These are phyloP conservation scores for Xanthorhoe spadicearia DNA, from an alignment of 2,888 invertebrate genomes.

Conservation along the genomic window DNA sequence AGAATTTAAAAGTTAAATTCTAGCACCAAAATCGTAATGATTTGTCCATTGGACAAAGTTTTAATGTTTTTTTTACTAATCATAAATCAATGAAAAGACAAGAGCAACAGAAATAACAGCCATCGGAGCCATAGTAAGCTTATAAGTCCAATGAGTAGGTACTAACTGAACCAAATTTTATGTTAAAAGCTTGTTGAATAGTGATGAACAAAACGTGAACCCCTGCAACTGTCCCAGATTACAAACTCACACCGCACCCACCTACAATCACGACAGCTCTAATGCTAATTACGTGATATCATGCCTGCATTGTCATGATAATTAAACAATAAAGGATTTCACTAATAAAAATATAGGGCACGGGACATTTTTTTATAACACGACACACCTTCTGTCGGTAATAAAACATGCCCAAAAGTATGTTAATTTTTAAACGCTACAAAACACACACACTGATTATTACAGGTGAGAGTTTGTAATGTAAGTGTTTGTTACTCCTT, in stretches of 20 bases:
- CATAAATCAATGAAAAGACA: no score
- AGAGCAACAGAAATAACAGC: background rate
- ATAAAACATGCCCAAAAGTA: background rate
- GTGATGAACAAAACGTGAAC: background rate
- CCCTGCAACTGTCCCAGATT: background rate
- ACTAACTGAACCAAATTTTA: background rate
- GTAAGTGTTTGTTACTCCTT: no score
- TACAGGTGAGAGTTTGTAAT: no score
- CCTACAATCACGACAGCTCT: slow-evolving; percentile 31
- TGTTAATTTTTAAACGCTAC: background rate
- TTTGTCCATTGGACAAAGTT: no score
- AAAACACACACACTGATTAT: no score
- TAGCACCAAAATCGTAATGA: no score
- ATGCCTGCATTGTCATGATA: slow-evolving; percentile 24
- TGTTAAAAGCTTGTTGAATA: background rate
- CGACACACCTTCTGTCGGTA: background rate
- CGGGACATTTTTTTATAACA: background rate
- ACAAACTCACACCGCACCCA: slow-evolving; percentile 8
- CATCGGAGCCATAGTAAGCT: no score
- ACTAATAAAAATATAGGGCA: slow-evolving; percentile 20
- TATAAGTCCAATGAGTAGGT: no score
- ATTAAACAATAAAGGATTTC: slow-evolving; percentile 26
- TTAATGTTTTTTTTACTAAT: no score
- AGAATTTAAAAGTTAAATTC: no score
- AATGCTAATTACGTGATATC: slow-evolving; percentile 29